A percentile compares a stretch with the other conserved stretches of the same genome.
phyloP scores from a whole-genome alignment of 1,140 invertebrate species.

The Achroia grisella region DNA sequence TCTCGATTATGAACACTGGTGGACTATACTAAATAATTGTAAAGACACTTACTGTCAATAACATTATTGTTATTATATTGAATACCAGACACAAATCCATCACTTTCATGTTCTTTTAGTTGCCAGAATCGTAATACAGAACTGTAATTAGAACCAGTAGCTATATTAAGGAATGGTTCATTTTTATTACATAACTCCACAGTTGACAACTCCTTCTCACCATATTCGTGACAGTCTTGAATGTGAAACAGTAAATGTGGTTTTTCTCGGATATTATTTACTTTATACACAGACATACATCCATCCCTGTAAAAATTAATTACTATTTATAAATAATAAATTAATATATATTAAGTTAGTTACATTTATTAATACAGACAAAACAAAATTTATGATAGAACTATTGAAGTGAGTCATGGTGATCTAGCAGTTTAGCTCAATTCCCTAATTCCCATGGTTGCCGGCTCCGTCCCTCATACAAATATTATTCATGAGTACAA shows the following conservation, averaged over 20 bases:
- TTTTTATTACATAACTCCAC: conserved; percentile 34
- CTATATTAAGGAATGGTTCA: conserved; percentile 8
- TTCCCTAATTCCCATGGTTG: too few species aligned
- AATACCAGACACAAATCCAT: too few species aligned
- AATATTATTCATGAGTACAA: too few species aligned
- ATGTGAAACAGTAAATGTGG: conserved; percentile 37
- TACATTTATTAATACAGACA: too few species aligned
- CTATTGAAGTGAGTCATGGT: too few species aligned
- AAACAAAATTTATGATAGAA: too few species aligned
- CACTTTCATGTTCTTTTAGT: conserved; percentile 7
- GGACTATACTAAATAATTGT: too few species aligned
- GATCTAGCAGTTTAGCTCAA: too few species aligned
- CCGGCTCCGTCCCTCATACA: too few species aligned
- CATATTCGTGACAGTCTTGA: conserved; percentile 42
- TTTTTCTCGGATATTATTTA: conserved; percentile 16
- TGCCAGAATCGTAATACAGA: conserved; percentile 31
- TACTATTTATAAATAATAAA: too few species aligned
- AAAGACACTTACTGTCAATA: background rate
- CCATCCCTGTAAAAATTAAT: conserved; percentile 36
- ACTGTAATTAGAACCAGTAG: conserved; percentile 34
- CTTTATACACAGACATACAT: conserved; percentile 28
- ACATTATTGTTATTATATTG: background rate
- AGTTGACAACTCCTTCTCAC: conserved; percentile 43
- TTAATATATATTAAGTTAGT: too few species aligned
- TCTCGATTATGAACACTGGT: too few species aligned